Evolutionary conservation across 2,888 invertebrate genomes (phyloP).

Genomic region (Dolomedes plantarius): DNA sequence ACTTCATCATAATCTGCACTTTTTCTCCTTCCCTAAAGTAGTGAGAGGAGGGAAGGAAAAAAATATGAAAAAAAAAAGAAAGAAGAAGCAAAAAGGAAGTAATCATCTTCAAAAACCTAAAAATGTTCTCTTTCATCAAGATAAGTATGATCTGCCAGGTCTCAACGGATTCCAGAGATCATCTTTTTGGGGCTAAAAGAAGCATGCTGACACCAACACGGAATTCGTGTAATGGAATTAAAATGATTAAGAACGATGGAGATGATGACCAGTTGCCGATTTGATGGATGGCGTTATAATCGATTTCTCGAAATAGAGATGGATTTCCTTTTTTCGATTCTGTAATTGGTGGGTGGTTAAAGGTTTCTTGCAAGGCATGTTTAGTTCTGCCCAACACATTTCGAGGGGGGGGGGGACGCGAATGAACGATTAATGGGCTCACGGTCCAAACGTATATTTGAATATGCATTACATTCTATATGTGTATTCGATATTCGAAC

Average conservation of each 20-base stretch:
- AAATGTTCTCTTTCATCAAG: conserved; percentile 59
- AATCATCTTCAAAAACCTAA: conserved; percentile 48
- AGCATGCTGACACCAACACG: conserved; percentile 21
- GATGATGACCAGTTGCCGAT: conserved; percentile 57
- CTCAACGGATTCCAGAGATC: conserved; percentile 64
- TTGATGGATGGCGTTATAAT: conserved; percentile 66
- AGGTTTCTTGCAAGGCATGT: not conserved
- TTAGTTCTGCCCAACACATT: not conserved
- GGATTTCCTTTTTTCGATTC: not conserved
- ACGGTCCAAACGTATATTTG: too few species aligned
- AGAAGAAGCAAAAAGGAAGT: conserved; percentile 12
- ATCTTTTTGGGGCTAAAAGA: conserved; percentile 29
- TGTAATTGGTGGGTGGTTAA: not conserved
- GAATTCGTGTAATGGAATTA: conserved; percentile 60
- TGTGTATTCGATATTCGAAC: too few species aligned
- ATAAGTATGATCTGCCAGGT: conserved; percentile 67
- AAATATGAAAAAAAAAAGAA: conserved; percentile 15
- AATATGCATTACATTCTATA: too few species aligned
- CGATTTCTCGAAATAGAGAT: conserved; percentile 55
- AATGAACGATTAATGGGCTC: too few species aligned
- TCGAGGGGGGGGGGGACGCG: not conserved
- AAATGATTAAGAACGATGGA: conserved; percentile 54
- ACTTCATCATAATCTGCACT: conserved; percentile 63
- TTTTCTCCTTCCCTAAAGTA: conserved; percentile 13
- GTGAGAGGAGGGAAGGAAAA: not conserved